Conservation (phyloP, 2,888 invertebrate genomes). For the Eupithecia abbreviata region DNA sequence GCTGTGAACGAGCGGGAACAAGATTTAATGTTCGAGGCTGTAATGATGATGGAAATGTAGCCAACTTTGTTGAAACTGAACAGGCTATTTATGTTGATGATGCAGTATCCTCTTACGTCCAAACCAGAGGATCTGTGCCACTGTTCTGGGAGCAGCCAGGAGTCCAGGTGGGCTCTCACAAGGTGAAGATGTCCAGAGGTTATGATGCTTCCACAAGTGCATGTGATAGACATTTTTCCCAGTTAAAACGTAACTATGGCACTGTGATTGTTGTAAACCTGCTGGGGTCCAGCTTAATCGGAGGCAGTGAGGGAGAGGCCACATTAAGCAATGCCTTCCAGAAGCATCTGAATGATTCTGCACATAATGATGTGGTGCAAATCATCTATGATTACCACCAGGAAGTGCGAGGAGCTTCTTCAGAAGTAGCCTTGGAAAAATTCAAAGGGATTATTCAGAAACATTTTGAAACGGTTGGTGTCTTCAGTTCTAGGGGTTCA, state of each 20-base stretch:
- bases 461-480: slow-evolving; percentile 88
- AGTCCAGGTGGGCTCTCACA: slow-evolving; percentile 99
- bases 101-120: slow-evolving; percentile 94
- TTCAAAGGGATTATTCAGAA: slow-evolving; percentile 91
- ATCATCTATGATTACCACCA: slow-evolving; percentile 98
- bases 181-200: slow-evolving; percentile 97
- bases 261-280: slow-evolving; percentile 96
- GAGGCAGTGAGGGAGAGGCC: slow-evolving; percentile 98
- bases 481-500: slow-evolving; percentile 85
- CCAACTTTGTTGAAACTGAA: slow-evolving; percentile 99
- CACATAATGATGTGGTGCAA: slow-evolving; percentile 92
- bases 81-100: slow-evolving; percentile 97
- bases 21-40: slow-evolving; percentile 99
- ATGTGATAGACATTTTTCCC: slow-evolving; percentile 94
- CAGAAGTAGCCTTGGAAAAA: slow-evolving; percentile 90
- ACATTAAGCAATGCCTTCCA: slow-evolving; percentile 97
- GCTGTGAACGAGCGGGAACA: slow-evolving; percentile 99
- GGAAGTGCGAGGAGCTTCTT: slow-evolving; percentile 92
- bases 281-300: slow-evolving; percentile 94
- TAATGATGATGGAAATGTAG: slow-evolving; percentile 99
- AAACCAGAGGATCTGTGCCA: slow-evolving; percentile 98
- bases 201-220: slow-evolving; percentile 97
- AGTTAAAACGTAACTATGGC: slow-evolving; percentile 95
- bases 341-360: slow-evolving; percentile 93
- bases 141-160: slow-evolving; percentile 99